These are phyloP conservation scores for Lophura nycthemera DNA, from an alignment of 2,113 vertebrate species.

Conservation along the genomic window DNA sequence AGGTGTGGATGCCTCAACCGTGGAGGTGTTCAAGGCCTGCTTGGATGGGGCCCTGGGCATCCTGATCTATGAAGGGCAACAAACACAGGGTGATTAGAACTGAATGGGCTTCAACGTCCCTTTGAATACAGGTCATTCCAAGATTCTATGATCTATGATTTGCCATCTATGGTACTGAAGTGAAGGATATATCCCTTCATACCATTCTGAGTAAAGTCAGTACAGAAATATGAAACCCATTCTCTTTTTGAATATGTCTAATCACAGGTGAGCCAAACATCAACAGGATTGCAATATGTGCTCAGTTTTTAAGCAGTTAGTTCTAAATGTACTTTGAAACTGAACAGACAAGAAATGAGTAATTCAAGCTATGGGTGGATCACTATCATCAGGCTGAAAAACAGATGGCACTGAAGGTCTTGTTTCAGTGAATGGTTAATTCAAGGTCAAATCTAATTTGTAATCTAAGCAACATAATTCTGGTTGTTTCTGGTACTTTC, in stretches of 20 bases:
- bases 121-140: too few species aligned
- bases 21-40: too few species aligned
- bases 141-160: background rate
- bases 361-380: background rate
- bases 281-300: fast-evolving
- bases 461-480: background rate
- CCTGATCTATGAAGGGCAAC: too few species aligned
- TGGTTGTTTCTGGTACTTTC: background rate
- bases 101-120: too few species aligned
- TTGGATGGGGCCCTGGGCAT: too few species aligned
- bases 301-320: background rate
- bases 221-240: background rate
- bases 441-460: background rate
- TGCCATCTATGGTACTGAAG: background rate
- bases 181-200: background rate
- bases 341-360: background rate
- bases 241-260: background rate
- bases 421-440: background rate
- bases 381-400: fast-evolving
- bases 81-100: too few species aligned
- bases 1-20: too few species aligned
- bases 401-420: background rate
- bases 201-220: background rate
- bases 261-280: background rate
- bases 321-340: background rate